Evolutionary conservation across 2,888 invertebrate genomes (phyloP).

Genomic region (Amitus sp.): DNA sequence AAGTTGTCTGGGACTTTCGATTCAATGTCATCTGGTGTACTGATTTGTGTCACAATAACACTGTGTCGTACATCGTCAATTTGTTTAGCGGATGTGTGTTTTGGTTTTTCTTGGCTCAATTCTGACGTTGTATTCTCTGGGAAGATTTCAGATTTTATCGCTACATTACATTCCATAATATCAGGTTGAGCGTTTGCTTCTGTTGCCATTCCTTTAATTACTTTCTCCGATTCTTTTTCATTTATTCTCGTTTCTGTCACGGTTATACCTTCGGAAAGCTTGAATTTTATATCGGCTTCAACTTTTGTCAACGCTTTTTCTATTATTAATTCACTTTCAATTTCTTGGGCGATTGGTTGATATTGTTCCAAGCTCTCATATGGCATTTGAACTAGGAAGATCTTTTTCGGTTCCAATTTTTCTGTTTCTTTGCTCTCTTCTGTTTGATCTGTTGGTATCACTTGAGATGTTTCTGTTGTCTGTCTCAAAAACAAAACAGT

Average conservation of each 20-base stretch:
- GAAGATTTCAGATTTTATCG: conserved; percentile 60
- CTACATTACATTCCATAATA: conserved; percentile 64
- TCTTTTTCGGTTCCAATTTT: conserved; percentile 54
- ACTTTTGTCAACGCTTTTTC: conserved; percentile 42
- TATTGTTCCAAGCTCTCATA: conserved; percentile 63
- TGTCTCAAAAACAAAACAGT: conserved; percentile 51
- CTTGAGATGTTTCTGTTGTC: conserved; percentile 61
- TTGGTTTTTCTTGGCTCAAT: conserved; percentile 49
- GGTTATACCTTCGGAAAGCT: conserved; percentile 59
- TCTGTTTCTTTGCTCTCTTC: conserved; percentile 48
- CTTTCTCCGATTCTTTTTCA: conserved; percentile 60
- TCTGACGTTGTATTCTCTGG: conserved; percentile 51
- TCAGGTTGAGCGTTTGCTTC: conserved; percentile 66
- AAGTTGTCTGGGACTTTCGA: conserved; percentile 62
- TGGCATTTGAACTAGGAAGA: conserved; percentile 60
- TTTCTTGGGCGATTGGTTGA: conserved; percentile 53
- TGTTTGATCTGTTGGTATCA: conserved; percentile 47
- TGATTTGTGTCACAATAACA: conserved; percentile 67
- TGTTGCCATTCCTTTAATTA: conserved; percentile 63
- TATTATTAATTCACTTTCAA: conserved; percentile 44
- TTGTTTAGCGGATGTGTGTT: conserved; percentile 53
- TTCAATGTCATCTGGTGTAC: conserved; percentile 67
- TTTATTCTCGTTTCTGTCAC: conserved; percentile 63
- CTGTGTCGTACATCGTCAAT: conserved; percentile 63
- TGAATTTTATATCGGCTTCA: conserved; percentile 53